Base-by-base conservation (phyloP, 2,113 vertebrate genomes). In the Empidonax traillii region DNA sequence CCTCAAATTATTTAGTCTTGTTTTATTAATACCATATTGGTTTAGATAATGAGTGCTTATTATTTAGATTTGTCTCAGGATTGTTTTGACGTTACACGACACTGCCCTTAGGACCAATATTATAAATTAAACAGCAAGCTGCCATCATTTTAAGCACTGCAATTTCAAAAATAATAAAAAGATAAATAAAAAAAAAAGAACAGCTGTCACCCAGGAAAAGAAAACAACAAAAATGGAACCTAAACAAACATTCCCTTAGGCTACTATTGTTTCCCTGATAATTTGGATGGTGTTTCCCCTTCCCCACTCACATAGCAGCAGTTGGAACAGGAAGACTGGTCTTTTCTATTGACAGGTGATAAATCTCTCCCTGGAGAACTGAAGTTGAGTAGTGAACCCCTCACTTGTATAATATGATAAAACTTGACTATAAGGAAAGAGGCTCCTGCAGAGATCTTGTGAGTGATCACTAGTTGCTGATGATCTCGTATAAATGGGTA, bases 61-160 rank as follows among this genome's bases (percentile, higher is more conserved):
- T 89, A 75, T 75, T 91, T 82, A 87, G 80, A 85, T 81, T 74
- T 68, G 85, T 94, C 81, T 85, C 76, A 44, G 65, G 68, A 73
- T 89, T 91, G 39, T 86, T 97, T 85, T 90, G 63, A 72, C 30
- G 7, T 87, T 92, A 69, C 33, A 90, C 1, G 14, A 90, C 15
- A 20, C 75, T 86, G 72, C 95, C 96, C 87, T 74, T 78, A 96
- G 93, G 96, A 94, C 59, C 87, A 79, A 80, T 91, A 89, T 77
- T 93, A 62, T 87, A 91, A 95, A 96, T 92, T 85, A 95, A 67
- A 95, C 59, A 87, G 59, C 88, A 89, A 91, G 80, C 79, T 97
- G 92, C 61, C 88, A 89, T 85, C 43, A 59, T 81, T 94, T 87
- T 88, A 93, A 94, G 55, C 56, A 37, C 61, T 69, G 73, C 62